Evolutionary conservation across 1,140 invertebrate genomes (phyloP).

Genomic region (Bombus huntii): DNA sequence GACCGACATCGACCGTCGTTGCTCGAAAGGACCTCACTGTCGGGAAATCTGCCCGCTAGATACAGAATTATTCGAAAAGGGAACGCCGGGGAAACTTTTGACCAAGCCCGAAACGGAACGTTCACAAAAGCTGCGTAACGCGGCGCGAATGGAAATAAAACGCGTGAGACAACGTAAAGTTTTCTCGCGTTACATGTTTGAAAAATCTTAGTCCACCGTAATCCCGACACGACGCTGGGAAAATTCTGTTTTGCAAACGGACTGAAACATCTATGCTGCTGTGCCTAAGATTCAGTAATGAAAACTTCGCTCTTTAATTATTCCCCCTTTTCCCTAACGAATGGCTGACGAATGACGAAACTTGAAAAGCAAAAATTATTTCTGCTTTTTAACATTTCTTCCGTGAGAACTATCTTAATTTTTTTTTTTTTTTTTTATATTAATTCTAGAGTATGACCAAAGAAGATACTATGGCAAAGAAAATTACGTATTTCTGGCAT

Average conservation of each 20-base stretch:
- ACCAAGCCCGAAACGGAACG: neutral
- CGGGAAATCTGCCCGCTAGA: neutral
- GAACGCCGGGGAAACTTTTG: neutral
- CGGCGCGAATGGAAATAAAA: neutral
- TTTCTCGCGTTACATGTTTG: neutral
- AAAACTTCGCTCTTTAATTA: constrained; percentile 8
- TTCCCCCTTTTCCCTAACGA: neutral
- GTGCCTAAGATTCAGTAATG: neutral
- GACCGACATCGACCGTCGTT: neutral
- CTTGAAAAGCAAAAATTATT: neutral
- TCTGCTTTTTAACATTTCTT: neutral
- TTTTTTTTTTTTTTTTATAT: too few species aligned
- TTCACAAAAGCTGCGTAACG: neutral
- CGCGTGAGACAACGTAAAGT: neutral
- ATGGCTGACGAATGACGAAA: neutral
- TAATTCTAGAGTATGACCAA: too few species aligned
- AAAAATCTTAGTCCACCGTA: neutral
- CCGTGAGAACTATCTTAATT: neutral
- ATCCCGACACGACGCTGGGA: neutral
- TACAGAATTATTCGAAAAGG: constrained; percentile 24
- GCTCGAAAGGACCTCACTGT: neutral
- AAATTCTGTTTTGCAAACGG: neutral
- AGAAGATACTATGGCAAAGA: too few species aligned
- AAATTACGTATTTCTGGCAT: too few species aligned
- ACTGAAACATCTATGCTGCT: neutral